These are phyloP conservation scores for Dendrophyllia cribrosa DNA, from an alignment of 64 coral and sea anemone species.

Conservation along the genomic window DNA sequence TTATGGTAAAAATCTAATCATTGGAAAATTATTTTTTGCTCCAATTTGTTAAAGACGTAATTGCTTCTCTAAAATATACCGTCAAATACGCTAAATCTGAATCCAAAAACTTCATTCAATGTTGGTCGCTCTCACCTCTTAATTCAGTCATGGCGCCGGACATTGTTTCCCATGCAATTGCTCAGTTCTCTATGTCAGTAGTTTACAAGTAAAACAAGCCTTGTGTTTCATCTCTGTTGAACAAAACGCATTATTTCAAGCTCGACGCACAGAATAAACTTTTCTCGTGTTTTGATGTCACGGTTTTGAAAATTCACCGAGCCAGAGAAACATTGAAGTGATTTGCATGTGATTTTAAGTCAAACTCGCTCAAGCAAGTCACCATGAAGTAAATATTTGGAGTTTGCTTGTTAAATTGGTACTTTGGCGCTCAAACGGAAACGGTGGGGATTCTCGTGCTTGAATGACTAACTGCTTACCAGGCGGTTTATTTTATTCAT, in stretches of 20 bases:
- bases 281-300: not conserved
- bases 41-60: too few species aligned
- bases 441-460: not conserved
- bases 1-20: too few species aligned
- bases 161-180: too few species aligned
- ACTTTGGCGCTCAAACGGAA: not conserved
- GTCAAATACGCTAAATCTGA: too few species aligned
- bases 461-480: not conserved
- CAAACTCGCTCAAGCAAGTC: constrained; percentile 4
- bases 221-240: constrained; percentile 5
- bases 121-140: not conserved
- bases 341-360: not conserved
- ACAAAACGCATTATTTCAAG: not conserved
- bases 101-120: too few species aligned
- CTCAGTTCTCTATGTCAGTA: too few species aligned
- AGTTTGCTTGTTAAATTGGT: not conserved
- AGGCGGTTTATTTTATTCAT: not conserved
- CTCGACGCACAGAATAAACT: not conserved
- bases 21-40: too few species aligned
- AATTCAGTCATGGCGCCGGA: not conserved
- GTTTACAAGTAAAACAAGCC: not conserved
- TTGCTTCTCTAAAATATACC: too few species aligned
- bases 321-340: not conserved
- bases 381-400: not conserved
- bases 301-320: constrained; percentile 17